These are phyloP conservation scores for Nyctibius grandis DNA, from an alignment of 2,797 vertebrate species.

Conservation along the genomic window DNA sequence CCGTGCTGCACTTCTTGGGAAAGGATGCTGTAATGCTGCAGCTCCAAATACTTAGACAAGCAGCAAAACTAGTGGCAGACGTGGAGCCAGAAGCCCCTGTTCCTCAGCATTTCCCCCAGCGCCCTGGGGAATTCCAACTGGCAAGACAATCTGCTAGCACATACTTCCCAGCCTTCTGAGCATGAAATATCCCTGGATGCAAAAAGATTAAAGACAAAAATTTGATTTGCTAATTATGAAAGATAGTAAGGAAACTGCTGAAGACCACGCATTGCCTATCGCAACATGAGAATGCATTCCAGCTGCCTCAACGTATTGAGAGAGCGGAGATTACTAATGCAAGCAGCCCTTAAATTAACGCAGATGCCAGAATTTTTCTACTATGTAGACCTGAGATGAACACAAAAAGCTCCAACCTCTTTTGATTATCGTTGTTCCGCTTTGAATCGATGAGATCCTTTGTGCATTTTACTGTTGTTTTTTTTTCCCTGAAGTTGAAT, in stretches of 20 bases:
- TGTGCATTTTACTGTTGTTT: not conserved
- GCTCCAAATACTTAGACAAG: not conserved
- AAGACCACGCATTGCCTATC: not conserved
- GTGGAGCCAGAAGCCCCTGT: not conserved
- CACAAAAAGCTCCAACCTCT: not conserved
- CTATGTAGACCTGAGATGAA: not conserved
- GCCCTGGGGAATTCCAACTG: not conserved
- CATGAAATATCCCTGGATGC: not conserved
- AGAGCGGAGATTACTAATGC: not conserved
- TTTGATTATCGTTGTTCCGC: not conserved
- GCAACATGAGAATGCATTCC: not conserved
- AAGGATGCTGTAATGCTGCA: not conserved
- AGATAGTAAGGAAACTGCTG: not conserved
- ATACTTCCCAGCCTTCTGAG: not conserved
- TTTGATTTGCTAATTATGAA: constrained; percentile 34
- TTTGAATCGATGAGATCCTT: not conserved
- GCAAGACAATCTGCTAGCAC: not conserved
- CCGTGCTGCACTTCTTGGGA: not conserved
- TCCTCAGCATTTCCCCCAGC: not conserved
- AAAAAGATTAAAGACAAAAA: constrained; percentile 23
- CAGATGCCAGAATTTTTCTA: not conserved
- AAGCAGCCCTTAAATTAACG: not conserved
- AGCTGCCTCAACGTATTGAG: not conserved
- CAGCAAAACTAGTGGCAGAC: not conserved
- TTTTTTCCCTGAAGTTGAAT: not conserved